phyloP scores from a whole-genome alignment of 2,797 vertebrate species.

The Nyctibius grandis region DNA sequence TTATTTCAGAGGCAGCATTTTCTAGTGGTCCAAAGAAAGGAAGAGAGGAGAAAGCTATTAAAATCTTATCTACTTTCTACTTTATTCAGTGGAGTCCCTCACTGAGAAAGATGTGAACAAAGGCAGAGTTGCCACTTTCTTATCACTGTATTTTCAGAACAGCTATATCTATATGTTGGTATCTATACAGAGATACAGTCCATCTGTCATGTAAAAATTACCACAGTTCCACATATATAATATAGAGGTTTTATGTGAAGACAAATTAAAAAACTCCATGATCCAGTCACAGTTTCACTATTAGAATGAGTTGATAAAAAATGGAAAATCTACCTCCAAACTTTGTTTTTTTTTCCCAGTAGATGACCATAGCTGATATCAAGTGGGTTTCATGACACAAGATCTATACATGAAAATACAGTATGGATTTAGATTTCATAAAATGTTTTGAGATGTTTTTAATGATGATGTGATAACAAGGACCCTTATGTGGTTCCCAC shows the following conservation, averaged over 20 bases:
- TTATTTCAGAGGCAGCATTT: background rate
- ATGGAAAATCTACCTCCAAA: background rate
- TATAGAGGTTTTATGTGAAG: background rate
- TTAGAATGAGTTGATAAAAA: background rate
- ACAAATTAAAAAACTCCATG: fast-evolving
- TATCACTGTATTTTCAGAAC: background rate
- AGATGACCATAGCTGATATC: background rate
- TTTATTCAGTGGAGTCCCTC: background rate
- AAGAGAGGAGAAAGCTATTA: background rate
- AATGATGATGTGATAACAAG: background rate
- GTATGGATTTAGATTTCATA: background rate
- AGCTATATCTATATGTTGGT: background rate
- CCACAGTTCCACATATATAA: background rate
- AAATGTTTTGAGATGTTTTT: background rate
- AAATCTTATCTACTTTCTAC: background rate
- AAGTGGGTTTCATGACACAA: background rate
- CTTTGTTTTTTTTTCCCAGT: too few species aligned
- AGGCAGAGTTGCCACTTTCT: background rate
- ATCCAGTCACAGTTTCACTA: background rate
- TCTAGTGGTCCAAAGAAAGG: background rate
- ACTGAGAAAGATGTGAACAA: background rate
- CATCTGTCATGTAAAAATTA: background rate
- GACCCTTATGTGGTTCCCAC: background rate
- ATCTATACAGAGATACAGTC: background rate
- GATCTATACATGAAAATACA: background rate